Conservation (phyloP, 2,888 invertebrate genomes). For the Hirtodrosophila alboralis region DNA sequence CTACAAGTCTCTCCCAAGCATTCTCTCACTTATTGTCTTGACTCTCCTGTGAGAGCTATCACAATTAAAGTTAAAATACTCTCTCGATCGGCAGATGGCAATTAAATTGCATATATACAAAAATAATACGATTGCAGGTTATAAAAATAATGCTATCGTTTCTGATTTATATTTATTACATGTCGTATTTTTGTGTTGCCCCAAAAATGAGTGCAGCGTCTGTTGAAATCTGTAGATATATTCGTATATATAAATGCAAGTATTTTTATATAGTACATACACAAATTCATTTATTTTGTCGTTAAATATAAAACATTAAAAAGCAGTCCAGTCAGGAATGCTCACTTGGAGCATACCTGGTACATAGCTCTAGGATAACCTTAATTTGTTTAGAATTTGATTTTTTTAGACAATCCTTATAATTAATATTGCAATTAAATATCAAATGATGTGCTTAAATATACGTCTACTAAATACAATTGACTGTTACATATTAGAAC, state of each 20-base stretch:
- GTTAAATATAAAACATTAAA: constrained; percentile 33
- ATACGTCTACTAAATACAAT: too few species aligned
- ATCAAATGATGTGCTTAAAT: too few species aligned
- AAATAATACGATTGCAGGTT: constrained; percentile 36
- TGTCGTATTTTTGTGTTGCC: constrained; percentile 37
- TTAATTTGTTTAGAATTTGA: too few species aligned
- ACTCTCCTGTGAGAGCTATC: background rate
- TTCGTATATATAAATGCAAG: background rate
- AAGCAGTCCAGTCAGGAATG: too few species aligned
- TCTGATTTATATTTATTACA: constrained; percentile 54
- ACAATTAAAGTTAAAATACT: too few species aligned
- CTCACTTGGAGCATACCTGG: too few species aligned
- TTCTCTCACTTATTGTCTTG: background rate
- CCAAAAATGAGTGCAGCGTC: constrained; percentile 38
- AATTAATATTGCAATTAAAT: too few species aligned
- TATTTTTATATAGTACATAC: constrained; percentile 5
- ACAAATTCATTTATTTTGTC: constrained; percentile 29
- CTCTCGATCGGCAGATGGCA: constrained; percentile 12
- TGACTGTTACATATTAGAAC: too few species aligned
- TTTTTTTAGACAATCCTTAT: too few species aligned
- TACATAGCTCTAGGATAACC: too few species aligned
- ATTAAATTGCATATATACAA: constrained; percentile 32
- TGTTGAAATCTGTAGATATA: constrained; percentile 19
- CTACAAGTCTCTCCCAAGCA: background rate
- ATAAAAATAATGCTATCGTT: constrained; percentile 25